Evolutionary conservation across 2,113 vertebrate species (phyloP), one percentile per base, ranked within the genome.

Genomic region (Protomyctophum bolini): DNA sequence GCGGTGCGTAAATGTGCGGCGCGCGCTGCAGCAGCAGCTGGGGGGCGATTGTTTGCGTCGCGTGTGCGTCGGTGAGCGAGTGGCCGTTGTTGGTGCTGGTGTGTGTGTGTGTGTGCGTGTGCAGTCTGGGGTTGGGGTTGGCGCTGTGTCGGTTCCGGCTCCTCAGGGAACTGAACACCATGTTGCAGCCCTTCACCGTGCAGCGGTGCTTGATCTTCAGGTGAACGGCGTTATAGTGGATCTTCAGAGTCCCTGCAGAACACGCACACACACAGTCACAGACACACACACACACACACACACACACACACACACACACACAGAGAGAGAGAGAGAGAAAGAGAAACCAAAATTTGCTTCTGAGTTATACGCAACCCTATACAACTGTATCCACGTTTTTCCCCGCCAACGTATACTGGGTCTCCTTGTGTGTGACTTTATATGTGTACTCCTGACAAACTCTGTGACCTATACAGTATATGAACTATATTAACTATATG

Each of bases 131-230:
- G 84, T 98, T 99, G 0, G 97, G 97, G 88, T 98, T 98, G 70
- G 97, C 95, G 62, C 97, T 98, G 87, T 99, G 97, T 4, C 97
- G 93, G 86, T 99, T 99, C 0, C 97, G 95, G 87, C 97, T 98
- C 63, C 97, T 93, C 63, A 98, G 94, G 0, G 97, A 99, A 82
- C 97, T 98, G 87, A 99, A 99, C 72, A 98, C 94, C 97, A 97
- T 97, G 70, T 94, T 92, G 88, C 97, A 99, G 50, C 97, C 97
- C 59, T 94, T 88, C 11, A 99, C 94, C 2, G 97, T 98, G 81
- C 97, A 99, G 48, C 95, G 87, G 59, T 99, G 97, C 73, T 99
- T 98, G 83, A 99, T 97, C 90, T 98, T 97, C 79, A 99, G 91
- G 82, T 98, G 97, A 46, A 99, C 97, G 0, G 97, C 97, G 51